Evolutionary conservation across 2,113 vertebrate genomes (phyloP).

Genomic region (Lagopus leucura): DNA sequence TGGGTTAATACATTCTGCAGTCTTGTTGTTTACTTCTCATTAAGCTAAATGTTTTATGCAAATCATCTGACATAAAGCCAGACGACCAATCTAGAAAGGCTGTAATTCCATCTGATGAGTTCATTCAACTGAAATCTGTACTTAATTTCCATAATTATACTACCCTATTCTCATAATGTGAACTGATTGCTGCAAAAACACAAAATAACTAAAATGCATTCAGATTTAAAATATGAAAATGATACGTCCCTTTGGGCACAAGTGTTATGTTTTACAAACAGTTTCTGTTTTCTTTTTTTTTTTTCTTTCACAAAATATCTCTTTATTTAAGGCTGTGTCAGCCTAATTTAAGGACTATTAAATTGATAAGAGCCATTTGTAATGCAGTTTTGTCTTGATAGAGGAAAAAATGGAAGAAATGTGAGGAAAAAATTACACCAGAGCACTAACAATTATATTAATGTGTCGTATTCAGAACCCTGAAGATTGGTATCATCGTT

Average conservation of each 20-base stretch:
- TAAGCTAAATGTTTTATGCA: conserved; percentile 84
- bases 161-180: conserved; percentile 82
- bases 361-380: conserved; percentile 59
- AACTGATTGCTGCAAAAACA: conserved; percentile 80
- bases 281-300: conserved; percentile 45
- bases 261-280: conserved; percentile 78
- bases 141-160: conserved; percentile 84
- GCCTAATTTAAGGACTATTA: conserved; percentile 66
- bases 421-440: neutral
- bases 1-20: conserved; percentile 76
- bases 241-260: conserved; percentile 75
- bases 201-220: conserved; percentile 75
- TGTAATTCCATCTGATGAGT: conserved; percentile 83
- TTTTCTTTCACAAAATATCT: conserved; percentile 56
- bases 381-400: conserved; percentile 17
- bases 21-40: conserved; percentile 82
- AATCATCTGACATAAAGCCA: conserved; percentile 81
- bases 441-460: conserved; percentile 40
- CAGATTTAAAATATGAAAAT: conserved; percentile 80
- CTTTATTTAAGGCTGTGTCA: conserved; percentile 71
- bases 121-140: conserved; percentile 83
- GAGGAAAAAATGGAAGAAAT: neutral
- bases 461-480: conserved; percentile 16
- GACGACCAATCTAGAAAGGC: conserved; percentile 80
- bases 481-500: conserved; percentile 41